Evolutionary conservation across 2,797 vertebrate genomes (phyloP).

Genomic region (Tenualosa ilisha): DNA sequence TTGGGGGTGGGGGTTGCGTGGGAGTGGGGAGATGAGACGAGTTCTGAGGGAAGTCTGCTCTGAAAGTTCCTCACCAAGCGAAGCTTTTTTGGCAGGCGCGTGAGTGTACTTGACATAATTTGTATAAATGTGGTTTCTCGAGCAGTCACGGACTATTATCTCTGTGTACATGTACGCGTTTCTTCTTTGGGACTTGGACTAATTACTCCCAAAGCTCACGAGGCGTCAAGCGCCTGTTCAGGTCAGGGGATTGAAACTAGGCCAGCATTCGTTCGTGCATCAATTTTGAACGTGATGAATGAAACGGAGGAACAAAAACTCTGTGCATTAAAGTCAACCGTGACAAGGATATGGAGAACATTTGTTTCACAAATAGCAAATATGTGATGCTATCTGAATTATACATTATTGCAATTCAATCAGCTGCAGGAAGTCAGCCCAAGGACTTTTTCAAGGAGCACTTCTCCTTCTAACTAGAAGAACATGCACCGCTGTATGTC

Average conservation of each 20-base stretch:
- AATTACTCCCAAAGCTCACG: neutral
- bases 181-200: neutral
- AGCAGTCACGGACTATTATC: constrained; percentile 24
- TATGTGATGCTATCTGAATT: constrained; percentile 4
- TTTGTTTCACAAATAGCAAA: neutral
- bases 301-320: neutral
- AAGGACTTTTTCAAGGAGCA: neutral
- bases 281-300: neutral
- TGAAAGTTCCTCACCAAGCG: neutral
- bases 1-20: no score
- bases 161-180: constrained; percentile 25
- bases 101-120: constrained; percentile 11
- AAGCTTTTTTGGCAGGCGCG: neutral
- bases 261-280: neutral
- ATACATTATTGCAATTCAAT: neutral
- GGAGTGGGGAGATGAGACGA: neutral
- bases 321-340: neutral
- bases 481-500: neutral
- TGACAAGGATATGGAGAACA: constrained; percentile 10
- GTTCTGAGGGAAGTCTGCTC: neutral
- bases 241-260: neutral
- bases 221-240: neutral
- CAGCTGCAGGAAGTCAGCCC: neutral
- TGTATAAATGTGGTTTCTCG: constrained; percentile 25
- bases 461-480: neutral